Conservation (phyloP, 2,797 vertebrate species). For the Tiaroga cobitis region DNA sequence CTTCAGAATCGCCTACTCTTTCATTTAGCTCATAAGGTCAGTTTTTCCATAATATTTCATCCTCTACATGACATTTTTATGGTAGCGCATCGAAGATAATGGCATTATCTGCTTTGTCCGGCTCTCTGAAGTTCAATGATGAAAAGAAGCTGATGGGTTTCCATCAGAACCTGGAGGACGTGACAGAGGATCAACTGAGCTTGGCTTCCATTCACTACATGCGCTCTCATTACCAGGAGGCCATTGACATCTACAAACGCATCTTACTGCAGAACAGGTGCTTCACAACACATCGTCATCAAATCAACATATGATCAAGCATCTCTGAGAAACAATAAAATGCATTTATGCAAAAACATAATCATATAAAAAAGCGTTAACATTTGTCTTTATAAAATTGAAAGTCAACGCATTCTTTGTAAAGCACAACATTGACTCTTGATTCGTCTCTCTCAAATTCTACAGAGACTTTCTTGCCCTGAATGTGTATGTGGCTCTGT, state of each 20-base stretch:
- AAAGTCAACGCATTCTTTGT: background rate
- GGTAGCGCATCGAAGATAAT: background rate
- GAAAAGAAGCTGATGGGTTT: slow-evolving; percentile 96
- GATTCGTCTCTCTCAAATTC: slow-evolving; percentile 41
- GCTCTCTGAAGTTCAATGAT: slow-evolving; percentile 86
- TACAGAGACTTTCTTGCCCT: slow-evolving; percentile 92
- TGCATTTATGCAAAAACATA: background rate
- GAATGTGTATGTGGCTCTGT: slow-evolving; percentile 96
- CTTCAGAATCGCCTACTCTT: slow-evolving; percentile 96
- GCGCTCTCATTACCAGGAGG: slow-evolving; percentile 97
- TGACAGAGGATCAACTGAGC: slow-evolving; percentile 97
- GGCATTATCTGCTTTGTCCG: background rate
- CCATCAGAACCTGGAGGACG: slow-evolving; percentile 95
- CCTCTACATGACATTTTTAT: background rate
- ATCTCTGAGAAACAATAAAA: background rate
- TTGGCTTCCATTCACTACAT: slow-evolving; percentile 98
- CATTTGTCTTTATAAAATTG: background rate
- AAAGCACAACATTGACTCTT: background rate
- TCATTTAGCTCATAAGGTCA: slow-evolving; percentile 97
- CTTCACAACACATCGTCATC: background rate
- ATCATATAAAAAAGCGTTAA: background rate
- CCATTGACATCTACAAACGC: slow-evolving; percentile 97
- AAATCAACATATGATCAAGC: background rate
- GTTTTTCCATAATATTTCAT: slow-evolving; percentile 6
- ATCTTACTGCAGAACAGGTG: slow-evolving; percentile 94